Evolutionary conservation across 2,888 invertebrate species (phyloP).

Genomic region (Tuberolachnus salignus): DNA sequence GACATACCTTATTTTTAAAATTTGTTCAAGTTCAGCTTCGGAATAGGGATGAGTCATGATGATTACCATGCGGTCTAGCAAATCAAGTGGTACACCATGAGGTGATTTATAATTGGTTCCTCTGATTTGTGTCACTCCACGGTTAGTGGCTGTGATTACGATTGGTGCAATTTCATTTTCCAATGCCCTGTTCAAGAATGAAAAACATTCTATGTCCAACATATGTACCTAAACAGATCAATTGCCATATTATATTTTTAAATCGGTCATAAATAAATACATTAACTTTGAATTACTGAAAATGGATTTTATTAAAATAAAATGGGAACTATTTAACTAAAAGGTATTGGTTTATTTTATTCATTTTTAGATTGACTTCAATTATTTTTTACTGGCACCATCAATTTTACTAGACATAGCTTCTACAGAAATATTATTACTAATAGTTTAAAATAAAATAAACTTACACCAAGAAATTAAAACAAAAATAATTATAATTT

Average conservation of each 20-base stretch:
- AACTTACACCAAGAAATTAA: too few species aligned
- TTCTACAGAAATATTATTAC: too few species aligned
- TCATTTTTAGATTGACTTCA: too few species aligned
- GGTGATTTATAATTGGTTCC: constrained; percentile 94
- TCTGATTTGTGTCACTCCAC: constrained; percentile 90
- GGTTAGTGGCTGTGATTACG: constrained; percentile 98
- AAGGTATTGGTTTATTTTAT: too few species aligned
- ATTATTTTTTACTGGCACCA: too few species aligned
- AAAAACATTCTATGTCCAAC: constrained; percentile 99
- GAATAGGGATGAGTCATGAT: constrained; percentile 88
- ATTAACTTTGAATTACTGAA: too few species aligned
- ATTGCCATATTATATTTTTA: neutral
- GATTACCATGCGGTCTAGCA: constrained; percentile 93
- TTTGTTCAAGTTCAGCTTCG: constrained; percentile 87
- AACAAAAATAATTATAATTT: too few species aligned
- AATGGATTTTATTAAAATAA: too few species aligned
- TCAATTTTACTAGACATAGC: too few species aligned
- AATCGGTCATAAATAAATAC: too few species aligned
- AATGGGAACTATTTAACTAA: too few species aligned
- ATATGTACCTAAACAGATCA: constrained; percentile 77
- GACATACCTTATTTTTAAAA: constrained; percentile 78
- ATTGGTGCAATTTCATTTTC: constrained; percentile 98
- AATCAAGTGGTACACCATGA: constrained; percentile 96
- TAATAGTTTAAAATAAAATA: too few species aligned
- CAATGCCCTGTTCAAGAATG: constrained; percentile 93